A percentile compares a stretch with the other conserved stretches of the same genome.
Evolutionary conservation across 92 coral and sea anemone species (phyloP).

Genomic region (Paragorgia papillata): DNA sequence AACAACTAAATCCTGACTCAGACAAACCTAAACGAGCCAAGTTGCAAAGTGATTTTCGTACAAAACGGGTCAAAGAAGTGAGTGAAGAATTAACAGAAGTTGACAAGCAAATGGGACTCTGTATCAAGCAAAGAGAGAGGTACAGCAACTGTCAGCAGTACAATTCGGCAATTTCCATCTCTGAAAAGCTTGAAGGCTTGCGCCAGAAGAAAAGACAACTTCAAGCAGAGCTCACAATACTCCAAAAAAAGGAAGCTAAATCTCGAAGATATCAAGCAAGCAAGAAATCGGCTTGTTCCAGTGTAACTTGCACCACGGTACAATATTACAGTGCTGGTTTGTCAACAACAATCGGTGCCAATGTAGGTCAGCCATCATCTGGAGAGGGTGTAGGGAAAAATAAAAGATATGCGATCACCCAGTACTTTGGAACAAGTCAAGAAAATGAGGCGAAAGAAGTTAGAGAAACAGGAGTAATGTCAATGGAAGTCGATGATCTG

Average conservation of each 20-base stretch:
- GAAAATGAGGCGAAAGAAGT: conserved; percentile 9
- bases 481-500: too few relatives aligned
- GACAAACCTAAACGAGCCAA: conserved; percentile 36
- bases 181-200: conserved; percentile 10
- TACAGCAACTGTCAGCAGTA: conserved; percentile 30
- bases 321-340: too few relatives aligned
- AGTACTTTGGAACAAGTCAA: conserved; percentile 2
- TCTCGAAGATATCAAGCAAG: conserved; percentile 21
- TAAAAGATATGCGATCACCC: background rate
- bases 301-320: conserved; percentile 22
- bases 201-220: conserved; percentile 39
- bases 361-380: conserved; percentile 6
- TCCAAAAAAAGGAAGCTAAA: conserved; percentile 34
- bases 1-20: conserved; percentile 37
- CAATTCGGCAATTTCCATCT: conserved; percentile 16
- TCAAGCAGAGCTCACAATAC: conserved; percentile 43
- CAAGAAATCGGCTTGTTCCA: conserved; percentile 22
- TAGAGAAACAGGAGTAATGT: too few relatives aligned
- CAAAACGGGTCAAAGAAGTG: conserved; percentile 45
- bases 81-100: conserved; percentile 58
- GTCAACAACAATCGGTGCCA: too few relatives aligned
- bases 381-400: conserved; percentile 7
- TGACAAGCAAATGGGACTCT: conserved; percentile 41
- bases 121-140: conserved; percentile 13
- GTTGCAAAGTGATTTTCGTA: conserved; percentile 43